Conservation (phyloP, 2,113 vertebrate genomes). For the Myanophis thanlyinensis region DNA sequence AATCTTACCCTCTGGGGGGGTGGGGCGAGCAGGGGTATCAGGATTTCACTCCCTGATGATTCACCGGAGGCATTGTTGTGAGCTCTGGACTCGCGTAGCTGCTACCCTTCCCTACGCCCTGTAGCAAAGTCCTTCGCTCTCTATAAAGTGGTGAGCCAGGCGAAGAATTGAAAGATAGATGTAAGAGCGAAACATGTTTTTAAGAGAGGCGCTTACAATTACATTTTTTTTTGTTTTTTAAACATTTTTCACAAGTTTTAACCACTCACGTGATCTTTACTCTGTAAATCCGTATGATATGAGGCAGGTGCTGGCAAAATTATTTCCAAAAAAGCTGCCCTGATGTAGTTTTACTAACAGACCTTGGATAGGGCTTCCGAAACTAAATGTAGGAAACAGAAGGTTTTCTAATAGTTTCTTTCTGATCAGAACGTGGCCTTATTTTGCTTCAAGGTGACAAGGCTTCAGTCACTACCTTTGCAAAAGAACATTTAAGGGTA, state of each 20-base stretch:
- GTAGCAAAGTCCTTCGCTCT: neutral
- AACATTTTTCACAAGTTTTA: neutral
- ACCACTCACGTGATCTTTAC: neutral
- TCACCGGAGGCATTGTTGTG: slow-evolving; percentile 16
- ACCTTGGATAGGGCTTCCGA: neutral
- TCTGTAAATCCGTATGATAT: neutral
- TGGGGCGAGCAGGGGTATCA: neutral
- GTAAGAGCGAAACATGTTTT: neutral
- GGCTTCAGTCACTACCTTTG: neutral
- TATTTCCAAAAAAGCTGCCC: neutral
- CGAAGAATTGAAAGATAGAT: neutral
- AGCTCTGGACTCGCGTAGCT: neutral
- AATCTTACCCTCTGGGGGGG: neutral
- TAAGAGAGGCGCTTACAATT: neutral
- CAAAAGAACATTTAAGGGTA: neutral
- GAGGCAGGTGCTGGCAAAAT: neutral
- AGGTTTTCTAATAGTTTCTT: neutral
- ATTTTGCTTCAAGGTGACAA: neutral
- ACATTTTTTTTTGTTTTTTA: neutral
- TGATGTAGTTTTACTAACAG: neutral
- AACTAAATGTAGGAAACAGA: neutral
- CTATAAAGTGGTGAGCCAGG: neutral
- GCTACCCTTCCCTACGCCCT: neutral
- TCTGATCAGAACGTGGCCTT: neutral
- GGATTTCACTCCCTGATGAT: neutral